Evolutionary conservation across 2,113 vertebrate genomes (phyloP).

Genomic region (Pongo abelii): DNA sequence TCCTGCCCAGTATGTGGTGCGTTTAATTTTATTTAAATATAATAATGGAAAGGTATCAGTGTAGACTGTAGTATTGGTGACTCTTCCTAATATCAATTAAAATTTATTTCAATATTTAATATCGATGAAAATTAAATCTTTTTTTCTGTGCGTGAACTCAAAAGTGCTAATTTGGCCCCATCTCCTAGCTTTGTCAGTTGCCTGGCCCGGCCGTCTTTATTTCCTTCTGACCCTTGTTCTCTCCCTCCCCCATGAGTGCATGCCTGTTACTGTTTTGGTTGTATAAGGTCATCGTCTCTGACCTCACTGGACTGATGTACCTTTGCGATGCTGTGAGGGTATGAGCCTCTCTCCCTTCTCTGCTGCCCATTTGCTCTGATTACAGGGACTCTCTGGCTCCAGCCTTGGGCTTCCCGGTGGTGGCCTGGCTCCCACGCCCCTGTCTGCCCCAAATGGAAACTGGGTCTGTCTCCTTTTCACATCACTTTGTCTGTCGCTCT

Average conservation of each 20-base stretch:
- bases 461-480: conserved; percentile 79
- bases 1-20: background rate
- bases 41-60: rapidly evolving
- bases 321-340: background rate
- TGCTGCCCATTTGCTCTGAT: conserved; percentile 29
- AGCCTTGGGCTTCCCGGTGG: conserved; percentile 70
- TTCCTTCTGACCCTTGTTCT: background rate
- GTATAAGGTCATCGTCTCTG: background rate
- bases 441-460: conserved; percentile 80
- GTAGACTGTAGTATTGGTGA: rapidly evolving
- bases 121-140: background rate
- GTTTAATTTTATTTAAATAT: background rate
- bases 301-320: background rate
- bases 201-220: rapidly evolving
- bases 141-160: too few species aligned
- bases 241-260: rapidly evolving
- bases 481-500: background rate
- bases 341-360: background rate
- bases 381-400: conserved; percentile 79
- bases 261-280: background rate
- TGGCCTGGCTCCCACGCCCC: conserved; percentile 71
- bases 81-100: background rate
- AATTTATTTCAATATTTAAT: too few species aligned
- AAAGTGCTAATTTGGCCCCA: rapidly evolving
- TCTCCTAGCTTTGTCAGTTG: rapidly evolving